Evolutionary conservation across 1,140 invertebrate genomes (phyloP).

Genomic region (Heterodera carotae): DNA sequence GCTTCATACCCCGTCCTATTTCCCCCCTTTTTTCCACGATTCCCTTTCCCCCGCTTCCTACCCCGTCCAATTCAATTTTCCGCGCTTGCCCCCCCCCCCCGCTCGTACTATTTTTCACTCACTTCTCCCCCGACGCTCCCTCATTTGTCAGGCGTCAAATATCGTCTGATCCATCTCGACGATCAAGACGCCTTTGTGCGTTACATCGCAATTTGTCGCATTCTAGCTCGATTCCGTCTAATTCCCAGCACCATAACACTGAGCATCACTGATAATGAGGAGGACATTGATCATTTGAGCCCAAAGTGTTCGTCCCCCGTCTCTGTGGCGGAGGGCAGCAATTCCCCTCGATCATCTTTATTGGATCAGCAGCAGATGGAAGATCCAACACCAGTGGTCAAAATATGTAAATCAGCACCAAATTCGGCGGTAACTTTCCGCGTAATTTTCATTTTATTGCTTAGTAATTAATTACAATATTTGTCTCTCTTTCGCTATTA

Average conservation of each 20-base stretch:
- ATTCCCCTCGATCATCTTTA: constrained; percentile 14
- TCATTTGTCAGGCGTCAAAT: constrained; percentile 28
- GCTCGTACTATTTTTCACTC: too few relatives aligned
- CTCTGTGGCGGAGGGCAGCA: background rate
- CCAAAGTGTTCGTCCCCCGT: background rate
- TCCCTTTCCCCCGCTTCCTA: background rate
- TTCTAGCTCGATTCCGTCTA: constrained; percentile 9
- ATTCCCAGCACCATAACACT: constrained; percentile 31
- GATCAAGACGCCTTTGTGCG: constrained; percentile 27
- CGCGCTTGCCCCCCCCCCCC: too few relatives aligned
- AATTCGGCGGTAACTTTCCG: background rate
- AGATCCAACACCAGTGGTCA: background rate
- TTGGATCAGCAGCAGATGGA: background rate
- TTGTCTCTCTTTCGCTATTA: background rate
- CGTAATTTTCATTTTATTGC: background rate
- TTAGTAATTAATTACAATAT: background rate
- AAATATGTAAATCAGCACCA: background rate
- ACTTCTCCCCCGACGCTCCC: too few relatives aligned
- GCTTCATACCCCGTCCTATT: too few relatives aligned
- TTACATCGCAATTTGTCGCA: constrained; percentile 33
- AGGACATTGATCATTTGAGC: background rate
- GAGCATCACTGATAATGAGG: constrained; percentile 25
- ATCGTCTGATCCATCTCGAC: constrained; percentile 19
- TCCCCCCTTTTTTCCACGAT: background rate
- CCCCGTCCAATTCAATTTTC: too few relatives aligned